Evolutionary conservation across 2,888 invertebrate species (phyloP), one percentile per base, ranked within the genome.

Genomic region (Amaurobius ferox): DNA sequence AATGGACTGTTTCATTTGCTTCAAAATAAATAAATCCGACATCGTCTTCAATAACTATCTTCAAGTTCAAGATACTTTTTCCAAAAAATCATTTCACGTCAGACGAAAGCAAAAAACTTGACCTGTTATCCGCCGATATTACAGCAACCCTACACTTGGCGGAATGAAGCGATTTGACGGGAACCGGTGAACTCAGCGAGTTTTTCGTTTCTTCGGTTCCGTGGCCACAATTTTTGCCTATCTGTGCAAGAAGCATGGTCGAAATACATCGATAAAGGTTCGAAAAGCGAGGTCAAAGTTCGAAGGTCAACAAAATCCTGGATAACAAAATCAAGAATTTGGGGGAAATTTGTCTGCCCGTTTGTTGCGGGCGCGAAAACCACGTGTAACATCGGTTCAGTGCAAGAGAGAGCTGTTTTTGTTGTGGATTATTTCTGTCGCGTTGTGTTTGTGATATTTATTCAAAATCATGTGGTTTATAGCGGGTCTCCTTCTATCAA

Each of bases 101-200:
- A 35, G 6, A 5, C 35, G 35, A 35, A 35, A 35, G 6, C 55
- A 3, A 55, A 55, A 23, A 55, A 55, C 55, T 55, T 55, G 55
- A 55, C 55, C 55, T 55, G 55, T 23, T 55, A 55, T 55, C 55
- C 19, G 55, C 7, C 7, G 48, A 23, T 77, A 5, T 81, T 81
- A 28, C 48, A 44, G 76, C 81, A 81, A 81, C 81, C 81, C 81
- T 81, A 39, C 64, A 13, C 39, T 61, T 13, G 55, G 55, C 55
- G 55, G 23, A 16, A 19, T 23, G 2, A n/a, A n/a, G 44, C 44
- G 44, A 44, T 11, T 13, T n/a, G n/a, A n/a, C n/a, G n/a, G n/a
- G 55, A 55, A 55, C 55, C 55, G 55, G 55, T 55, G 55, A 23
- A 23, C 55, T 55, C 55, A 11, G 23, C 55, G 23, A 23, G 23